Percentiles rank a stretch among this genome's conserved stretches.
Evolutionary conservation across 2,113 vertebrate species (phyloP).

Genomic region (Ibidorhyncha struthersii): DNA sequence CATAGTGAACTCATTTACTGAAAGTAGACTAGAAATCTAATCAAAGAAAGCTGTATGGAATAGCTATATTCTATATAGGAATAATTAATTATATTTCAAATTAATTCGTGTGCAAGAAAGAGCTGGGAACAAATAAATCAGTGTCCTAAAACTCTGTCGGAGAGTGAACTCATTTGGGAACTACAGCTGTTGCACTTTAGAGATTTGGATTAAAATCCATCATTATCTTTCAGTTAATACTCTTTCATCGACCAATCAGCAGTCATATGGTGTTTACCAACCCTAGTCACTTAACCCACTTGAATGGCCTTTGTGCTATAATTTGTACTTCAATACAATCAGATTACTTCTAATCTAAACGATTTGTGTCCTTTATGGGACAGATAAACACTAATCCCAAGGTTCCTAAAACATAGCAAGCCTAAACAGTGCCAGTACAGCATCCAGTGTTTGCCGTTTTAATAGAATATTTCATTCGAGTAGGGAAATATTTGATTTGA

Average conservation of each 20-base stretch:
- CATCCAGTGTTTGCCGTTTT: neutral
- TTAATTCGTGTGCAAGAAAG: constrained; percentile 20
- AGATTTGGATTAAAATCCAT: constrained; percentile 83
- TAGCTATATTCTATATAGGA: neutral
- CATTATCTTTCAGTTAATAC: constrained; percentile 85
- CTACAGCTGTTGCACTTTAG: constrained; percentile 79
- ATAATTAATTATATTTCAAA: constrained; percentile 19
- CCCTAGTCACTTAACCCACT: constrained; percentile 79
- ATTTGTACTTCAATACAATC: constrained; percentile 82
- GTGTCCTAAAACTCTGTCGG: constrained; percentile 14
- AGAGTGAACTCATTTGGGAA: constrained; percentile 71
- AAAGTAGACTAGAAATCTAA: neutral
- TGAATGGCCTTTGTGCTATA: constrained; percentile 79
- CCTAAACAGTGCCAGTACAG: neutral
- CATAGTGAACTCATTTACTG: neutral
- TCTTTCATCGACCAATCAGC: constrained; percentile 81
- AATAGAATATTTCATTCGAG: neutral
- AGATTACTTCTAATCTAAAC: constrained; percentile 87
- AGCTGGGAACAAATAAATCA: constrained; percentile 26
- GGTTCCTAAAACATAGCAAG: constrained; percentile 63
- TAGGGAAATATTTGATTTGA: neutral
- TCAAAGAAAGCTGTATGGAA: neutral
- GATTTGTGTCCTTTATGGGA: constrained; percentile 78
- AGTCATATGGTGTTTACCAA: constrained; percentile 81
- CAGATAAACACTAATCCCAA: constrained; percentile 79